Base-by-base conservation (phyloP, 2,888 invertebrate species). In the Cantharis rufa region DNA sequence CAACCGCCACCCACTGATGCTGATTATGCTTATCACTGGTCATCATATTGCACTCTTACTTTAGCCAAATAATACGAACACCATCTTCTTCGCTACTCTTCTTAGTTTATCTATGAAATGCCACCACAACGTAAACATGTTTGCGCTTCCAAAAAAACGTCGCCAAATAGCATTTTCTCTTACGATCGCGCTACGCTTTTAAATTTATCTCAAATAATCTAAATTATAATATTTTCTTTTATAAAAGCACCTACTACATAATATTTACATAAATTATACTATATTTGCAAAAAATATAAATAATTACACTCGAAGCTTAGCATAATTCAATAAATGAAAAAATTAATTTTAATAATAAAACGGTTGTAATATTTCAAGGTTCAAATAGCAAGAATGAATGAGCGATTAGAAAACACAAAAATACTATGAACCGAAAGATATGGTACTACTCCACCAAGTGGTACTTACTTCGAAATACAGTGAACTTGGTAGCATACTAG, bases 1-100 rank as follows among this genome's bases (percentile, higher is more conserved):
- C 78, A 78, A 76, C 74, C 73, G 77, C 78, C 78, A 79, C 79
- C 79, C 77, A 77, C 77, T 71, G 77, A 71, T 66, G 77, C 70
- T 77, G 77, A 77, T 77, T 74, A 66, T 64, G 76, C 76, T 76
- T 76, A 76, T 76, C 76, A 76, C 72, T 72, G 63, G 69, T 76
- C 77, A 76, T 77, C 77, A 77, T 77, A 77, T 77, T 77, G 77
- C 72, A 70, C 77, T 66, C 62, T 69, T 71, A 16, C 71, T 48
- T 48, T 18, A 64, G 15, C 69, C 69, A 69, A 66, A 66, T 66
- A 66, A 66, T 24, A 66, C 64, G 10, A 13, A 66, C 64, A 66
- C n/a, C 48, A 48, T 48, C 48, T 48, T 48, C 48, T 48, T 48
- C n/a, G 7, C 48, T n/a, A 48, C 48, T 48, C 48, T 48, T 48